These are phyloP conservation scores for Leucophora obtusa DNA, from an alignment of 2,888 invertebrate genomes.

Conservation along the genomic window DNA sequence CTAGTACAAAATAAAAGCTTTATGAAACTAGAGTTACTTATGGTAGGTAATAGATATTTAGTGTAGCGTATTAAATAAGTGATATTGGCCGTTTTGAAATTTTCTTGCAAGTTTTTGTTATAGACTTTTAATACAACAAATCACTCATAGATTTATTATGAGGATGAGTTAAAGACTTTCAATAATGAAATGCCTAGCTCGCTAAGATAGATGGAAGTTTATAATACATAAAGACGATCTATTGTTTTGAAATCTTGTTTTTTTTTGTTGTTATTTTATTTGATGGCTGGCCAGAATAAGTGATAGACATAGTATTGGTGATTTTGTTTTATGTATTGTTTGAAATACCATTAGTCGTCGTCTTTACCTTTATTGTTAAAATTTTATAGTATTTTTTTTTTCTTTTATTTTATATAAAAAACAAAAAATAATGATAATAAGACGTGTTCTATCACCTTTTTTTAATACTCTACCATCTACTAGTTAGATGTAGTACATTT, in stretches of 20 bases:
- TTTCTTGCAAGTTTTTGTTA: neutral
- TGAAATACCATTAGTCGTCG: conserved; percentile 4
- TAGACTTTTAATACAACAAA: conserved; percentile 11
- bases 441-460: conserved; percentile 53
- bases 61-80: neutral
- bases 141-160: conserved; percentile 24
- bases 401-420: neutral
- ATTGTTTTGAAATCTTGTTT: conserved; percentile 6
- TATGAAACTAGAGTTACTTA: too few species aligned
- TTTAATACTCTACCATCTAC: neutral
- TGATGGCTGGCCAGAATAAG: neutral
- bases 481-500: neutral
- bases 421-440: conserved; percentile 39
- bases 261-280: neutral
- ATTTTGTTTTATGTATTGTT: conserved; percentile 2
- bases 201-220: neutral
- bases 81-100: neutral
- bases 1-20: too few species aligned
- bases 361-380: neutral
- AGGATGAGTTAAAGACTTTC: neutral
- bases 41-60: too few species aligned
- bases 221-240: neutral
- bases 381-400: neutral
- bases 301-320: neutral
- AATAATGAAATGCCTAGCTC: neutral